phyloP scores from a whole-genome alignment of 2,797 vertebrate species.

The Macrochelys suwanniensis region DNA sequence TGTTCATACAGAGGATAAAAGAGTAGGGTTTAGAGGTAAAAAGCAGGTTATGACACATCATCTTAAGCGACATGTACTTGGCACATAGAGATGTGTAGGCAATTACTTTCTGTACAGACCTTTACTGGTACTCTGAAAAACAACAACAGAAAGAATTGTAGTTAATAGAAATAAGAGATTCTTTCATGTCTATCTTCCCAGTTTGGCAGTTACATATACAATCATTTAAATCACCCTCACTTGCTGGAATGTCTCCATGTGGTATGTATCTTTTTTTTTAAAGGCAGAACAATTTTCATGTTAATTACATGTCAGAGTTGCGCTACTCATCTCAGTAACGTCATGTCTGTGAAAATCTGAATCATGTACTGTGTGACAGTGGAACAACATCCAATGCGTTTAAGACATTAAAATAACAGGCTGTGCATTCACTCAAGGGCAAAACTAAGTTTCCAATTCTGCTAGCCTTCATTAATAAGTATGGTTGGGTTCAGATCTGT shows the following conservation, averaged over 20 bases:
- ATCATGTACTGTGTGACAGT: neutral
- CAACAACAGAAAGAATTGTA: neutral
- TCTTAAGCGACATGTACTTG: neutral
- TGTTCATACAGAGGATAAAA: neutral
- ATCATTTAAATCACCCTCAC: neutral
- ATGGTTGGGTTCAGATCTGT: conserved; percentile 31
- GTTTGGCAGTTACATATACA: neutral
- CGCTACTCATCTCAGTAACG: conserved; percentile 20
- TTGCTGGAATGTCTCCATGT: neutral
- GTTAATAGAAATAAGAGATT: neutral
- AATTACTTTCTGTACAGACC: neutral
- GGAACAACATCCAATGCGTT: conserved; percentile 25
- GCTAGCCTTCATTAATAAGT: conserved; percentile 32
- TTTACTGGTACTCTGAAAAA: fast-evolving
- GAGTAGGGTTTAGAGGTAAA: neutral
- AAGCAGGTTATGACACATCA: neutral
- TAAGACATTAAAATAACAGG: conserved; percentile 48
- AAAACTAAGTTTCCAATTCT: conserved; percentile 2
- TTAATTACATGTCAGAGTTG: neutral
- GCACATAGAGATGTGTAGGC: neutral
- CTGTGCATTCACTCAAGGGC: conserved; percentile 20
- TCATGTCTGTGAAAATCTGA: conserved; percentile 26
- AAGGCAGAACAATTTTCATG: conserved; percentile 29
- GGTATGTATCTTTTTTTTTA: neutral
- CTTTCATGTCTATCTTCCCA: neutral